Evolutionary conservation across 92 coral and sea anemone species (phyloP).

Genomic region (Phenganax stokvisi): DNA sequence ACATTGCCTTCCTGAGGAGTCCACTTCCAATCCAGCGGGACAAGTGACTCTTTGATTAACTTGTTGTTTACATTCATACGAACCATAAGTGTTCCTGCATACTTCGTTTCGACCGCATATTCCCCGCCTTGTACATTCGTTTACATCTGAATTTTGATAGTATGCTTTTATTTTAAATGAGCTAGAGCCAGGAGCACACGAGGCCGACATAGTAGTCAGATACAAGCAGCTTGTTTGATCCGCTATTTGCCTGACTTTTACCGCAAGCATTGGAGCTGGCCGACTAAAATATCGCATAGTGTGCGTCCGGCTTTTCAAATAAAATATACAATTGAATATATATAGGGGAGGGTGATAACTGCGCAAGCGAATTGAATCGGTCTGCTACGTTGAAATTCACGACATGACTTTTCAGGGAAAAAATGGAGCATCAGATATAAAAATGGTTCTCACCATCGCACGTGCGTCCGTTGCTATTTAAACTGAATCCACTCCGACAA

Average conservation of each 20-base stretch:
- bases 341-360: too few relatives aligned
- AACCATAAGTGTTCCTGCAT: conserved; percentile 4
- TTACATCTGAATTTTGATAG: conserved; percentile 4
- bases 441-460: conserved; percentile 10
- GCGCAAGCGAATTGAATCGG: too few relatives aligned
- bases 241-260: too few relatives aligned
- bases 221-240: too few relatives aligned
- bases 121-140: conserved; percentile 12
- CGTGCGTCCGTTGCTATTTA: conserved; percentile 7
- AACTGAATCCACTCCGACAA: conserved; percentile 21
- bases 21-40: not conserved
- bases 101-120: not conserved
- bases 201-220: too few relatives aligned
- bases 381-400: not conserved
- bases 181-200: too few relatives aligned
- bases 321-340: too few relatives aligned
- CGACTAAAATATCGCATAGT: too few relatives aligned
- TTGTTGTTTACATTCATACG: not conserved
- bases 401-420: not conserved
- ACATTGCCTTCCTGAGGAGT: conserved; percentile 1
- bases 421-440: not conserved
- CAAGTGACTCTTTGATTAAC: not conserved
- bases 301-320: too few relatives aligned
- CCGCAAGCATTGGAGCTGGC: too few relatives aligned
- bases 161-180: too few relatives aligned